These are phyloP conservation scores for Pomatostomus ruficeps DNA, from an alignment of 2,113 vertebrate species.

Conservation along the genomic window DNA sequence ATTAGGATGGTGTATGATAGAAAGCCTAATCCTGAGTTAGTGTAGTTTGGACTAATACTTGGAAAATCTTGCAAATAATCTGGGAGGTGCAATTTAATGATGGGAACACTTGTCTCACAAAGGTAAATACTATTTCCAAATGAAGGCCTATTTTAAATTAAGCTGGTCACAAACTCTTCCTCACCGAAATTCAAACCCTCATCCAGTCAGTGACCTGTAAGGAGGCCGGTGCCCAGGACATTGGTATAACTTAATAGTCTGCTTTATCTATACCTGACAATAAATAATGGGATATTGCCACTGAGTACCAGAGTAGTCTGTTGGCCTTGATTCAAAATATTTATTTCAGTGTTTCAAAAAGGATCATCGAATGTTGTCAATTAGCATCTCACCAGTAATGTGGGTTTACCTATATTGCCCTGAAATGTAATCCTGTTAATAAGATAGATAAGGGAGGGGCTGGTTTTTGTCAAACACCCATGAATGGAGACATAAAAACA, in stretches of 20 bases:
- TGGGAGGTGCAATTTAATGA: background rate
- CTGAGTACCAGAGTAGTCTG: background rate
- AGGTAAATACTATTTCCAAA: background rate
- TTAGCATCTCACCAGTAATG: background rate
- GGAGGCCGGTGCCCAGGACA: background rate
- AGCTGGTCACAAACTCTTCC: background rate
- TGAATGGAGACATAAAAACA: background rate
- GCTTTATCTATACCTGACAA: conserved; percentile 8
- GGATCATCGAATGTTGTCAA: background rate
- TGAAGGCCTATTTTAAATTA: background rate
- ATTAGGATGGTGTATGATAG: background rate
- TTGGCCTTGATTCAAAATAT: conserved; percentile 10
- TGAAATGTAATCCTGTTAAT: conserved; percentile 13
- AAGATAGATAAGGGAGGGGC: background rate
- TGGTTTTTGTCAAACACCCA: background rate
- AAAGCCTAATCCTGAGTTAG: background rate
- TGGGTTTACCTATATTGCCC: background rate
- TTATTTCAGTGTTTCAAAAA: background rate
- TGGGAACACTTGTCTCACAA: background rate
- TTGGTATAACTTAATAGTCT: background rate
- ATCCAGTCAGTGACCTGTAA: background rate
- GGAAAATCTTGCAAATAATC: background rate
- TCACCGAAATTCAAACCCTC: background rate
- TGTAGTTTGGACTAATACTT: background rate
- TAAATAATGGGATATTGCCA: background rate